A percentile compares a stretch with the other conserved stretches of the same genome.
phyloP scores from a whole-genome alignment of 2,797 vertebrate species.

The Lagorchestes hirsutus region DNA sequence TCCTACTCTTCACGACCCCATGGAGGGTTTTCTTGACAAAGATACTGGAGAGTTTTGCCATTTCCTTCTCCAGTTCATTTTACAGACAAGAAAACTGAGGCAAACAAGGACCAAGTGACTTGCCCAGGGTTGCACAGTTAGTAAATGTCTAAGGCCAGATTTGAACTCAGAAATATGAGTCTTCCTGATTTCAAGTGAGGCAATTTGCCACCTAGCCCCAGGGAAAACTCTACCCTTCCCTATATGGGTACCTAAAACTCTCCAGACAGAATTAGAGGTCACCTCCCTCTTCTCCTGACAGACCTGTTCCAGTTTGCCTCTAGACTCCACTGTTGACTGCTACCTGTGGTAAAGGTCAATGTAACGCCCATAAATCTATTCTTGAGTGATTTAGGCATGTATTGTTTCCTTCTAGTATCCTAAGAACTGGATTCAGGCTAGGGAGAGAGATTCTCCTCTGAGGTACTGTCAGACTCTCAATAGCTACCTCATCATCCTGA shows the following conservation, averaged over 20 bases:
- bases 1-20: too few species aligned
- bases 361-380: not conserved
- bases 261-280: not conserved
- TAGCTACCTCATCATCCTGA: not conserved
- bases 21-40: not conserved
- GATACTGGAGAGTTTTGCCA: not conserved
- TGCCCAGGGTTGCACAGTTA: not conserved
- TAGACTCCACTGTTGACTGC: not conserved
- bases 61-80: not conserved
- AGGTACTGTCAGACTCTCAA: not conserved
- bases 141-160: not conserved
- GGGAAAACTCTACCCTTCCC: not conserved
- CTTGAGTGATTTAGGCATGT: not conserved
- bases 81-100: not conserved
- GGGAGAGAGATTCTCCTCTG: not conserved
- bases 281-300: not conserved
- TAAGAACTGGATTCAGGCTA: not conserved
- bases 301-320: not conserved
- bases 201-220: not conserved
- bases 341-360: not conserved
- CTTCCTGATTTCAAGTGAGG: not conserved
- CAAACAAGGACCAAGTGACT: not conserved
- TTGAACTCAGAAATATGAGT: not conserved
- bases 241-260: not conserved
- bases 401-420: not conserved